A percentile compares a stretch with the other conserved stretches of the same genome.
Conservation (phyloP, 2,797 vertebrate genomes). For the Cyprinella venusta region DNA sequence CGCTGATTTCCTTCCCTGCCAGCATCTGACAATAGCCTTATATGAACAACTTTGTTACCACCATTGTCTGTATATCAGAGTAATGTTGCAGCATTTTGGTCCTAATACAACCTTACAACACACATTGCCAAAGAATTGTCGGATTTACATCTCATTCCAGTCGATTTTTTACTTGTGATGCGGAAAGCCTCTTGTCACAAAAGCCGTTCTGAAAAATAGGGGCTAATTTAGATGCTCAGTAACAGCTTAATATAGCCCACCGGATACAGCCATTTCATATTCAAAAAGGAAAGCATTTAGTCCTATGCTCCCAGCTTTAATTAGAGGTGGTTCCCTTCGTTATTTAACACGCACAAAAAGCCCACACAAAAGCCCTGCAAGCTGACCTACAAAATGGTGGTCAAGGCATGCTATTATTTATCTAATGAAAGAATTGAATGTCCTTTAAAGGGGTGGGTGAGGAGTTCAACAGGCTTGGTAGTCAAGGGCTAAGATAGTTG, state of each 20-base stretch:
- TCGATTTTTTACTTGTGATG: constrained; percentile 67
- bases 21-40: constrained; percentile 84
- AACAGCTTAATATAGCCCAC: constrained; percentile 91
- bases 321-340: constrained; percentile 74
- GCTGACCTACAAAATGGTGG: constrained; percentile 84
- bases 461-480: constrained; percentile 76
- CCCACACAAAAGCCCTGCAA: constrained; percentile 73
- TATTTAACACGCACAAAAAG: constrained; percentile 57
- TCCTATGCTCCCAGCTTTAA: constrained; percentile 71
- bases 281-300: constrained; percentile 63
- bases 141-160: constrained; percentile 97
- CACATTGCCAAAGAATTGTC: constrained; percentile 85
- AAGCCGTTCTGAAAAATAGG: constrained; percentile 88
- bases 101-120: constrained; percentile 86
- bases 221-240: constrained; percentile 96
- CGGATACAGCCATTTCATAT: constrained; percentile 81
- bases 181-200: constrained; percentile 88
- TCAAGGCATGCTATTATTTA: constrained; percentile 80
- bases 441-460: constrained; percentile 80
- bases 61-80: constrained; percentile 88
- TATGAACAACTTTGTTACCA: constrained; percentile 95
- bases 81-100: constrained; percentile 87
- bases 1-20: constrained; percentile 92
- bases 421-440: constrained; percentile 78
- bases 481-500: constrained; percentile 73